A percentile compares a stretch with the other conserved stretches of the same genome.
phyloP scores from a whole-genome alignment of 2,113 vertebrate genomes.

The Pterocles burchelli region DNA sequence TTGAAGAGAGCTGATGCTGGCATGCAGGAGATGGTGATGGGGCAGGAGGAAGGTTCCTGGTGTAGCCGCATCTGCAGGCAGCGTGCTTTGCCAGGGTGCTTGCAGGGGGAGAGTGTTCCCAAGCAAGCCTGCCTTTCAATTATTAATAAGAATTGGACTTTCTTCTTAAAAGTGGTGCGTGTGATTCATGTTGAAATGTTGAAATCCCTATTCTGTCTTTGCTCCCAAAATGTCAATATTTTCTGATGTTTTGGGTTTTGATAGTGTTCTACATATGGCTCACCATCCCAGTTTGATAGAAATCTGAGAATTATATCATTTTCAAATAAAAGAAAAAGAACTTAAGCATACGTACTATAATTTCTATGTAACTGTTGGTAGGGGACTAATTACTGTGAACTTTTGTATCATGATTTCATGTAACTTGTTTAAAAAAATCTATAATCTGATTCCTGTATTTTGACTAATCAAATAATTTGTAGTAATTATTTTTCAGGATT shows the following conservation, averaged over 20 bases:
- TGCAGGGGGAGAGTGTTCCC: neutral
- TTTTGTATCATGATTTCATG: neutral
- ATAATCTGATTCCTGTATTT: slow-evolving; percentile 32
- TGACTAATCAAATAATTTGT: slow-evolving; percentile 27
- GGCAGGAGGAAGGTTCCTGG: neutral
- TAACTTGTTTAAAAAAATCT: neutral
- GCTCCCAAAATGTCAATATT: slow-evolving; percentile 21
- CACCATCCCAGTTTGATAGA: neutral
- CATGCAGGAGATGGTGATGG: neutral
- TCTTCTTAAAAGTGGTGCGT: neutral
- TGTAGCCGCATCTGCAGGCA: rapidly evolving
- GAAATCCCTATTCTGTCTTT: neutral
- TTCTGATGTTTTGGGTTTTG: neutral
- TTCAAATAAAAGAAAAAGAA: neutral
- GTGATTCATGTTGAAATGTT: neutral
- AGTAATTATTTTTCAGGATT: slow-evolving; percentile 30
- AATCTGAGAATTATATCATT: neutral
- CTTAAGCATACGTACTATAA: neutral
- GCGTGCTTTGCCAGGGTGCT: neutral
- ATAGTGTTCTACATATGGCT: neutral
- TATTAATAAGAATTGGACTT: neutral
- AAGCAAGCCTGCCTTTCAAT: neutral
- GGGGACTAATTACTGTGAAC: slow-evolving; percentile 23
- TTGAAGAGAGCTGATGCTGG: neutral
- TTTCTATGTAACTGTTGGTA: neutral